Evolutionary conservation across 1,140 invertebrate genomes (phyloP), one percentile per base, ranked within the genome.

Genomic region (Drosophila sproati): DNA sequence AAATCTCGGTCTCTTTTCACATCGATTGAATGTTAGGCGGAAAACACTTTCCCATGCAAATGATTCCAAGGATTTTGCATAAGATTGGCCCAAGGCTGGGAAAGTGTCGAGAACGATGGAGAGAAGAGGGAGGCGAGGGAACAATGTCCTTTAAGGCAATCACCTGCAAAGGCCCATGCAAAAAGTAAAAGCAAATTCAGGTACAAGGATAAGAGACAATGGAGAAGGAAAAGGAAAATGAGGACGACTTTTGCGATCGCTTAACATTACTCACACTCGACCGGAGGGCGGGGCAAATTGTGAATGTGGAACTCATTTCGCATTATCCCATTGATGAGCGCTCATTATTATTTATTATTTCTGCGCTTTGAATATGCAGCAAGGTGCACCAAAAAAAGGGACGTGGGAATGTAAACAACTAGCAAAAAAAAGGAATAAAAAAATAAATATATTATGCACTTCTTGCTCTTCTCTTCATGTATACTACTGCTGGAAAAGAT

Each of bases 31-130:
- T 32, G 55, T 54, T 52, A 34, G 34, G 39, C 20, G 12, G 63
- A 63, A 88, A 89, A 83, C 85, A 88, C 85, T 89, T 89, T 89
- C 81, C 85, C 86, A 89, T 89, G 85, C 85, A 89, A 89, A 89
- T 89, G 61, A 64, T 7, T 31, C 12, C 64, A 69, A 82, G 83
- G 80, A 89, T 89, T 89, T 89, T 90, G 86, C 86, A 89, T 89
- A 90, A 89, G 81, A 85, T 85, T 88, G 70, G 43, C 37, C 2
- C 54, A 69, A 56, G 37, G 67, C 75, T 86, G 83, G 83, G 82
- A 86, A 88, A 62, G 48, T 67, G 47, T 12, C 4, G 54, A 5
- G 51, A 20, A 8, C 20, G 47, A 62, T 39, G 34, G n/a, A 52
- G 45, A 57, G 51, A 8, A n/a, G 4, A 12, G 5, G 52, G 31